A percentile compares a stretch with the other conserved stretches of the same genome.
phyloP scores from a whole-genome alignment of 2,797 vertebrate genomes.

The Gadopsis bispinosus region DNA sequence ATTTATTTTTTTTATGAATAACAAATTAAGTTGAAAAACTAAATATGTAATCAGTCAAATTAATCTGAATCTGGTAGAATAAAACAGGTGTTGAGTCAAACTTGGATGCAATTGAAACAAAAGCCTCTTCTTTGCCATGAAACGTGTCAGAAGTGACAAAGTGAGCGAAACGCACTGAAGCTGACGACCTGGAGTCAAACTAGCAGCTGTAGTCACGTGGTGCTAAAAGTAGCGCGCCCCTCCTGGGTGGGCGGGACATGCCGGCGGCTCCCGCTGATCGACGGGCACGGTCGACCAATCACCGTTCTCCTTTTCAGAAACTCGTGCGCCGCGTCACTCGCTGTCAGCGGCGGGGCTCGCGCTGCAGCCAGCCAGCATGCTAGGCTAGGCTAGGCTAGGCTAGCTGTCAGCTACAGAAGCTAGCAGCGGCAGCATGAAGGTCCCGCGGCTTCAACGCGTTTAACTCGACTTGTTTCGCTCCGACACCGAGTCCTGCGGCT shows the following conservation, averaged over 20 bases:
- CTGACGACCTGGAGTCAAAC: neutral
- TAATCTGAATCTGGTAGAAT: neutral
- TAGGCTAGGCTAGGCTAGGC: neutral
- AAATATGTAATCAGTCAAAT: neutral
- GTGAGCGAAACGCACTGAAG: neutral
- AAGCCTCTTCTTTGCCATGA: neutral
- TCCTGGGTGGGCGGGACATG: constrained; percentile 4
- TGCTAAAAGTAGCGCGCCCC: neutral
- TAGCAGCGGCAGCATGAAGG: neutral
- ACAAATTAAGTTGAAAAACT: neutral
- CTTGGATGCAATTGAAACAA: neutral
- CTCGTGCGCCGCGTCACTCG: neutral
- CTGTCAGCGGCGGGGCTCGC: neutral
- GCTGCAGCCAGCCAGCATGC: neutral
- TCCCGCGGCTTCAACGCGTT: accelerated
- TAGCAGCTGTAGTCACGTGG: neutral
- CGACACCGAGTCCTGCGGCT: too few species aligned
- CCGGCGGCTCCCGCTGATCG: constrained; percentile 11
- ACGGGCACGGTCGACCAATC: constrained; percentile 37
- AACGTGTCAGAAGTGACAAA: neutral
- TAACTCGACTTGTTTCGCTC: accelerated
- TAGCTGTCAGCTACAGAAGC: neutral
- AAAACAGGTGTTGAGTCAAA: neutral
- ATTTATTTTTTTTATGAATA: too few species aligned
- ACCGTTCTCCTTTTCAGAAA: accelerated